Evolutionary conservation across 2,888 invertebrate species (phyloP).

Genomic region (Philereme transversata): DNA sequence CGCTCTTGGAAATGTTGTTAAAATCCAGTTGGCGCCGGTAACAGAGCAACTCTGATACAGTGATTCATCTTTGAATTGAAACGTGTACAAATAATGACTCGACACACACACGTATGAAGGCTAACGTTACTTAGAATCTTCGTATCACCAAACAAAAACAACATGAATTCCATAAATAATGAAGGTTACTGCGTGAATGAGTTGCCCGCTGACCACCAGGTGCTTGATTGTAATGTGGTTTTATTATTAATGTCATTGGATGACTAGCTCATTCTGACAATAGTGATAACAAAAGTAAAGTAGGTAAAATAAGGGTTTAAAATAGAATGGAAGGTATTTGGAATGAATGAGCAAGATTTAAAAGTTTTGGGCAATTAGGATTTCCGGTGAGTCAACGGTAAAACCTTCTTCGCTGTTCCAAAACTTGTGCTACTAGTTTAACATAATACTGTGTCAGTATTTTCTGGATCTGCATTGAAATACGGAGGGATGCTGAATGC

Average conservation of each 20-base stretch:
- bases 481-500: conserved; percentile 25
- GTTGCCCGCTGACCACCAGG: background rate
- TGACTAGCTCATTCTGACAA: background rate
- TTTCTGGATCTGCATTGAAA: conserved; percentile 27
- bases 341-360: no score
- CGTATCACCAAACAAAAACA: background rate
- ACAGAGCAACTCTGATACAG: conserved; percentile 11
- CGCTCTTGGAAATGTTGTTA: conserved; percentile 19
- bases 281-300: background rate
- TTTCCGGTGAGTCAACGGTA: no score
- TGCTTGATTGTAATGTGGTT: background rate
- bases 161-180: background rate
- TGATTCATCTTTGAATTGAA: conserved; percentile 4
- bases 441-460: conserved; percentile 15
- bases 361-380: background rate
- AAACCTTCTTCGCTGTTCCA: background rate
- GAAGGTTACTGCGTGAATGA: background rate
- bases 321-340: no score
- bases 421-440: conserved; percentile 6
- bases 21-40: conserved; percentile 26
- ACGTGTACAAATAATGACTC: background rate
- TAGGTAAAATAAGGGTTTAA: no score
- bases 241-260: background rate
- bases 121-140: background rate
- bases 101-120: background rate